Conservation (phyloP, 2,113 vertebrate genomes). For the Alethe diademata region DNA sequence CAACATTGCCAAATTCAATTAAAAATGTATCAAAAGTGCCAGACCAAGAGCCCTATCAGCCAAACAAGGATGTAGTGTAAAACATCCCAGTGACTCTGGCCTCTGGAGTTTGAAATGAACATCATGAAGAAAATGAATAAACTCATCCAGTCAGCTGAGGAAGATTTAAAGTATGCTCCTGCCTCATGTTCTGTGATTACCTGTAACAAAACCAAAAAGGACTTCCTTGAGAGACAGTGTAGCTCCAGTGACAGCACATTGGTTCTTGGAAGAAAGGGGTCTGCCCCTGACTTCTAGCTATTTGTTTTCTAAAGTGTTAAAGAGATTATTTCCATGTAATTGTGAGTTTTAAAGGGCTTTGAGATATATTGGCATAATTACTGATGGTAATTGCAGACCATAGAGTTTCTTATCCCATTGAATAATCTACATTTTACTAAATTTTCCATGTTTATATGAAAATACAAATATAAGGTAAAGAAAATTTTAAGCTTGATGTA, state of each 20-base stretch:
- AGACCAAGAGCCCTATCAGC: not conserved
- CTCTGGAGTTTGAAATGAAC: not conserved
- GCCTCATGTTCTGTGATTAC: not conserved
- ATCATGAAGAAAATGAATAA: not conserved
- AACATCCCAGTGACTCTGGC: not conserved
- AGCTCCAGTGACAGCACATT: rapidly evolving
- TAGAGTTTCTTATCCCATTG: not conserved
- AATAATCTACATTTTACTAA: not conserved
- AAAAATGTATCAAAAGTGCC: not conserved
- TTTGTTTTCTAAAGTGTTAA: not conserved
- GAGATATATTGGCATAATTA: not conserved
- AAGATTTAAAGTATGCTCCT: not conserved
- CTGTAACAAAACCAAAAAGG: not conserved
- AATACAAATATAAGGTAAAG: not conserved
- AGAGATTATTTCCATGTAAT: not conserved
- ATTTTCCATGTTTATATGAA: not conserved
- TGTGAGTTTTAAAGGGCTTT: not conserved
- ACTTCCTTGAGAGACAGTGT: not conserved
- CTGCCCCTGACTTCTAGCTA: not conserved
- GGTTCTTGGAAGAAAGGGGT: not conserved
- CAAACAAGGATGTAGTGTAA: not conserved
- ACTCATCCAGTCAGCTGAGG: not conserved
- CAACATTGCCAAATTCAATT: not conserved
- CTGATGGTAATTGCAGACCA: not conserved
- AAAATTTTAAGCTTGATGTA: not conserved